phyloP scores from a whole-genome alignment of 2,888 invertebrate genomes.

The Meghimatium bilineatum region DNA sequence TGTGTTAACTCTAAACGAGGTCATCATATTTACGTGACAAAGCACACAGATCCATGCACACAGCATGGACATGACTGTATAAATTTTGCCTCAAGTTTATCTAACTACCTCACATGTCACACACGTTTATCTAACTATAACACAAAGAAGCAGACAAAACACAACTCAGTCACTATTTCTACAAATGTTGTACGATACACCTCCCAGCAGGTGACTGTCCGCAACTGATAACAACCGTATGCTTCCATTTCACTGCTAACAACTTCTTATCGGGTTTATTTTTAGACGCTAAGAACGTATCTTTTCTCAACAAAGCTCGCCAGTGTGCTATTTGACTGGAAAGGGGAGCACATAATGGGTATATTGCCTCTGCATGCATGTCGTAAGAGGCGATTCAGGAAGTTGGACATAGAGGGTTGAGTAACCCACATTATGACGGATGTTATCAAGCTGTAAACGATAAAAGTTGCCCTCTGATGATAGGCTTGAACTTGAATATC shows the following conservation, averaged over 20 bases:
- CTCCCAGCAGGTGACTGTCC: background rate
- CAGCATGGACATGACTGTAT: background rate
- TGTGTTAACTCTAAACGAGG: background rate
- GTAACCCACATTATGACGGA: too few relatives aligned
- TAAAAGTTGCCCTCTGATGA: too few relatives aligned
- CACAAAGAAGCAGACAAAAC: background rate
- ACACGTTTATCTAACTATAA: background rate
- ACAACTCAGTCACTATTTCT: background rate
- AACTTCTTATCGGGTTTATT: too few relatives aligned
- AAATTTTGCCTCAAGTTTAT: background rate
- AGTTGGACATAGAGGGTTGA: too few relatives aligned
- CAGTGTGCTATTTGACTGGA: too few relatives aligned
- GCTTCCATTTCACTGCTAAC: background rate
- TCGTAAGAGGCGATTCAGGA: too few relatives aligned
- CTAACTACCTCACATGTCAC: background rate
- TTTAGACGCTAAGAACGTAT: too few relatives aligned
- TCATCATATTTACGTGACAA: slow-evolving; percentile 22
- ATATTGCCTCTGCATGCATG: too few relatives aligned
- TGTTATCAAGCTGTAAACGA: too few relatives aligned
- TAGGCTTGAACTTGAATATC: too few relatives aligned
- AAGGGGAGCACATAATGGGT: too few relatives aligned
- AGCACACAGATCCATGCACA: background rate
- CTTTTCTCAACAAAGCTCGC: too few relatives aligned
- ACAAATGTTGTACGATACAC: background rate
- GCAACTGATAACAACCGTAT: background rate